These are phyloP conservation scores for Erethizon dorsatum DNA, from an alignment of 2,797 vertebrate genomes.

Conservation along the genomic window DNA sequence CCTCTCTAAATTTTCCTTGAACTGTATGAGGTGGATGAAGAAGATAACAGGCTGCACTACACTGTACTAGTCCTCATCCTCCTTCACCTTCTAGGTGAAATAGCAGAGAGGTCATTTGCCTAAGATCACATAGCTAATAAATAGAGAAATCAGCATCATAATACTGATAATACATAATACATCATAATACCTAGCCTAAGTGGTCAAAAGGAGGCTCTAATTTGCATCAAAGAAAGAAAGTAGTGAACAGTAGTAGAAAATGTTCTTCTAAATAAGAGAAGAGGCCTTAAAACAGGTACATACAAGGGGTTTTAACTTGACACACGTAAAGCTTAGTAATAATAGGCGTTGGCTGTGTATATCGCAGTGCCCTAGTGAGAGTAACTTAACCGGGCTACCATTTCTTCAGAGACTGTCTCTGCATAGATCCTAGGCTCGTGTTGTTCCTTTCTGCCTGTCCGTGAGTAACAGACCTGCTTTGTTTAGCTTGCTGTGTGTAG, in stretches of 20 bases:
- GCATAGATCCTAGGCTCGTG: not conserved
- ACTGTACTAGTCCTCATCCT: not conserved
- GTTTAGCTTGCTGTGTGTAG: not conserved
- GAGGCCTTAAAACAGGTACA: not conserved
- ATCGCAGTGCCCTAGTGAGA: not conserved
- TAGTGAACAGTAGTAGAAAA: not conserved
- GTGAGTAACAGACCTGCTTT: not conserved
- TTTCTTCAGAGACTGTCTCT: not conserved
- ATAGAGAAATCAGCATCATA: not conserved
- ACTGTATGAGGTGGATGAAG: not conserved
- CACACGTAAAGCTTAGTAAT: not conserved
- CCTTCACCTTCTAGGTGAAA: not conserved
- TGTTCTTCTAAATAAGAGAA: not conserved
- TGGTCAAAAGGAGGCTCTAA: not conserved
- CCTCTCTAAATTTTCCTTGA: slow-evolving; percentile 2
- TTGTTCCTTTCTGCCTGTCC: not conserved
- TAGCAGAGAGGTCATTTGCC: not conserved
- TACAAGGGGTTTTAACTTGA: not conserved
- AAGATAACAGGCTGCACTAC: not conserved
- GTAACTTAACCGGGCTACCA: not conserved
- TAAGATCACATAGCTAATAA: not conserved
- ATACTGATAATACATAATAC: not conserved
- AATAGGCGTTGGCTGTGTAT: not conserved
- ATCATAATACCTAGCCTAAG: not conserved
- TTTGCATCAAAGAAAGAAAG: not conserved